Conservation (phyloP, 2,113 vertebrate genomes). For the Amazona guildingii region DNA sequence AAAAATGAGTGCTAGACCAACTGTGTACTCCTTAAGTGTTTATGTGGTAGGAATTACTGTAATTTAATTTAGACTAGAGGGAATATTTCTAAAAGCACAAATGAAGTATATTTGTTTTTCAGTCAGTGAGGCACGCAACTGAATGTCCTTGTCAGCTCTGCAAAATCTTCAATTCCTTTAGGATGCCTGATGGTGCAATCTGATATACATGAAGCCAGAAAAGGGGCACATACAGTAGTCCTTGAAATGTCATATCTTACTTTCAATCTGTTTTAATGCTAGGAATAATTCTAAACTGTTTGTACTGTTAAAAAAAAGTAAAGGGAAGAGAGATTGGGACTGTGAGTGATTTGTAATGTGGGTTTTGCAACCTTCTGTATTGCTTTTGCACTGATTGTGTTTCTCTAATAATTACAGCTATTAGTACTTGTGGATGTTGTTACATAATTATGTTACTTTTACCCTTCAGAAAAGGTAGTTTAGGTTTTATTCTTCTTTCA, state of each 20-base stretch:
- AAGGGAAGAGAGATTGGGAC: not conserved
- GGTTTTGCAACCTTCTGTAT: not conserved
- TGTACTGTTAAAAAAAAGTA: not conserved
- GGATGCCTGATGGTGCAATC: not conserved
- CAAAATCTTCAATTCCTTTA: conserved; percentile 14
- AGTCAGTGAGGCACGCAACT: not conserved
- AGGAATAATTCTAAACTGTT: not conserved
- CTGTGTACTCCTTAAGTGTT: not conserved
- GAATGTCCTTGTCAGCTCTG: not conserved
- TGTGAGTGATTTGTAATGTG: not conserved
- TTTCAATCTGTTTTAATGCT: not conserved
- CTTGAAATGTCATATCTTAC: conserved; percentile 14
- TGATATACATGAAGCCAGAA: not conserved
- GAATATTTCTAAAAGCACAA: not conserved
- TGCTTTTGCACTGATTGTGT: not conserved
- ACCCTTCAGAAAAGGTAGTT: not conserved
- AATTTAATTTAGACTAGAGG: not conserved
- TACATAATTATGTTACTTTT: not conserved
- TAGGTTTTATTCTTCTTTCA: not conserved
- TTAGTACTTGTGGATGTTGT: not conserved
- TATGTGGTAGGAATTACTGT: not conserved
- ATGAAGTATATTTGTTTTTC: not conserved
- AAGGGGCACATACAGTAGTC: not conserved
- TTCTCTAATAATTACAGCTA: not conserved
- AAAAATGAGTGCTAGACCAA: not conserved